Percentiles rank a stretch among this genome's conserved stretches.
These are phyloP conservation scores for Lycocorax pyrrhopterus DNA, from an alignment of 2,113 vertebrate species.

Conservation along the genomic window DNA sequence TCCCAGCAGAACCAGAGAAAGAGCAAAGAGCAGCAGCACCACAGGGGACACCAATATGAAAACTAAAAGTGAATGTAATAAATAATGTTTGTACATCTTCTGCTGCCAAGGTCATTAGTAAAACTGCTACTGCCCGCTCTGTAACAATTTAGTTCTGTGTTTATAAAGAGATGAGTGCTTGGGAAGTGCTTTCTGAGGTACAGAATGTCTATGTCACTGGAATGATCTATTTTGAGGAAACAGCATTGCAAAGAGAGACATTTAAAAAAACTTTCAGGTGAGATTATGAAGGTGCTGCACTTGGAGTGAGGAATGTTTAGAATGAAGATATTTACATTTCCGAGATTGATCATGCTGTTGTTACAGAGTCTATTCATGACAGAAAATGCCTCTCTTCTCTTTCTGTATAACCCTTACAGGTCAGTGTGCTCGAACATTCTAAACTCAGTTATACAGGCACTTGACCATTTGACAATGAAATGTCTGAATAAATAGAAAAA, in stretches of 20 bases:
- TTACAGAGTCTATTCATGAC: not conserved
- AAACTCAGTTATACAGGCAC: not conserved
- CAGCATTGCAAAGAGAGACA: not conserved
- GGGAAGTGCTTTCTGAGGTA: not conserved
- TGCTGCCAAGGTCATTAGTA: not conserved
- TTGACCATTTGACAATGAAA: slow-evolving; percentile 1
- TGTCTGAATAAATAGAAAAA: not conserved
- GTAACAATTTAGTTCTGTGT: not conserved
- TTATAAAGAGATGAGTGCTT: not conserved
- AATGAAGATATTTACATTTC: not conserved
- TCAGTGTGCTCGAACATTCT: not conserved
- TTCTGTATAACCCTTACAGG: not conserved
- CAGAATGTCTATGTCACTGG: accelerated
- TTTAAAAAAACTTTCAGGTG: not conserved
- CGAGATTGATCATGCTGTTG: not conserved
- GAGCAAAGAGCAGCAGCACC: not conserved
- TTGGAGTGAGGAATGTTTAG: not conserved
- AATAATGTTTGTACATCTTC: not conserved
- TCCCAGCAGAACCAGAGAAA: not conserved
- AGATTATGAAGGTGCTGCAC: not conserved
- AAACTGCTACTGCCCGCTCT: not conserved
- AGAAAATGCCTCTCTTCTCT: not conserved
- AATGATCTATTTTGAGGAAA: not conserved
- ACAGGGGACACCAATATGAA: not conserved
- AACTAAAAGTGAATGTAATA: not conserved